A percentile compares a stretch with the other conserved stretches of the same genome.
Conservation (phyloP, 2,113 vertebrate species). For the Macaca nemestrina region DNA sequence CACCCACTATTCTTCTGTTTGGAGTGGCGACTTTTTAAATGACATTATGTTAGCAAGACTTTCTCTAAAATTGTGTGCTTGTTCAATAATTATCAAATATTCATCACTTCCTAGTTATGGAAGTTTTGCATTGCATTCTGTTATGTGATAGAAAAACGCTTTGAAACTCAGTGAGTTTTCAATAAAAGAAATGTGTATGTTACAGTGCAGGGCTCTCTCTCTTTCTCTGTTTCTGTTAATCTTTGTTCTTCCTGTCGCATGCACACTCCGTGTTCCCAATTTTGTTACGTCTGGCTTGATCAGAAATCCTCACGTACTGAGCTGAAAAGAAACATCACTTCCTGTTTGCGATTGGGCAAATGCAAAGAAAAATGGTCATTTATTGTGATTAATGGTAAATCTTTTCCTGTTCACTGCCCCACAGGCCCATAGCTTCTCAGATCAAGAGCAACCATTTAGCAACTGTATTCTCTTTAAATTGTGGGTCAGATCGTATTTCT, state of each 20-base stretch:
- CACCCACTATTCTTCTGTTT: rapidly evolving
- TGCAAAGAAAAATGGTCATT: not conserved
- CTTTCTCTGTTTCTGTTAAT: not conserved
- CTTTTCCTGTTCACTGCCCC: not conserved
- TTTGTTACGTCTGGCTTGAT: not conserved
- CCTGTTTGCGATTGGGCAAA: not conserved
- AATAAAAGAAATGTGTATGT: not conserved
- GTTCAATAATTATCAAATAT: not conserved
- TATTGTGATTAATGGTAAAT: not conserved
- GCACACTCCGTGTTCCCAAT: not conserved
- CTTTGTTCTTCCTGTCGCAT: not conserved
- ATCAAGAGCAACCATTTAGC: not conserved
- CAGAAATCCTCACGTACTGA: not conserved
- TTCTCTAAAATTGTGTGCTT: not conserved
- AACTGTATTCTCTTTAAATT: not conserved
- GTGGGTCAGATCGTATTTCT: not conserved
- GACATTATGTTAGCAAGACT: not conserved
- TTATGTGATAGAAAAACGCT: not conserved
- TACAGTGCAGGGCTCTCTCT: not conserved
- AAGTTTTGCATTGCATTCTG: not conserved
- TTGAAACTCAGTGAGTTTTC: not conserved
- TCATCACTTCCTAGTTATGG: not conserved
- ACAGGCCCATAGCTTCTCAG: not conserved
- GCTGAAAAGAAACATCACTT: not conserved
- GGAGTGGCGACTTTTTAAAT: not conserved